Evolutionary conservation across 2,888 invertebrate genomes (phyloP), one percentile per base, ranked within the genome.

Genomic region (Eilema caniola): DNA sequence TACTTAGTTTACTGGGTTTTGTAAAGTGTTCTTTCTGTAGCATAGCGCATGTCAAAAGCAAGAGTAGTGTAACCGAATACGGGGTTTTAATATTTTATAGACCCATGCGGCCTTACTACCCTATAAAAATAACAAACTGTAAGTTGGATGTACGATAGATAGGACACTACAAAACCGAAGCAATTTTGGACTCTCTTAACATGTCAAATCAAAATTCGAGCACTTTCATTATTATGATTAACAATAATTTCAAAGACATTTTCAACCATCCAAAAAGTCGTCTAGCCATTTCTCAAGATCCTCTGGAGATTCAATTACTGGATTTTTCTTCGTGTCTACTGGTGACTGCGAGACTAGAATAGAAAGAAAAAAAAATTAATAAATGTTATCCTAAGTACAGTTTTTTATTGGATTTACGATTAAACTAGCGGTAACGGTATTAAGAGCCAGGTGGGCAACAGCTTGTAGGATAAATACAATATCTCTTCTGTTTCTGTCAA

Each of bases 281-380:
- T 95, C 95, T 2, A 95, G 89, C 95, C 95, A 95, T 76, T 95
- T 95, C 77, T 95, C 95, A 57, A 95, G 90, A 75, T 95, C 95
- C 81, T 95, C 94, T 2, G 94, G 91, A 70, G 94, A 93, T 88
- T 94, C 91, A 56, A 92, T 92, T 1, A 91, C 86, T 70, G 90
- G 86, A 81, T 87, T 88, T 66, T 84, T 86, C 61, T 81, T 80
- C 61, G 81, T 59, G 64, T 75, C 72, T 41, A 72, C 71, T 65
- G 76, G 59, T 60, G 68, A 70, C 24, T 74, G 81, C 66, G 80
- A 70, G 74, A 70, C 84, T 84, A 81, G 62, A 87, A 83, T 71
- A 75, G 56, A 37, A 24, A 68, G 14, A 61, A 66, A 10, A 24
- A 62, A 56, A 62, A 16, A 41, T 61, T 41, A 68, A 68, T 62